A percentile compares a stretch with the other conserved stretches of the same genome.
These are phyloP conservation scores for Erpobdella octoculata DNA, from an alignment of 2,888 invertebrate species.

Conservation along the genomic window DNA sequence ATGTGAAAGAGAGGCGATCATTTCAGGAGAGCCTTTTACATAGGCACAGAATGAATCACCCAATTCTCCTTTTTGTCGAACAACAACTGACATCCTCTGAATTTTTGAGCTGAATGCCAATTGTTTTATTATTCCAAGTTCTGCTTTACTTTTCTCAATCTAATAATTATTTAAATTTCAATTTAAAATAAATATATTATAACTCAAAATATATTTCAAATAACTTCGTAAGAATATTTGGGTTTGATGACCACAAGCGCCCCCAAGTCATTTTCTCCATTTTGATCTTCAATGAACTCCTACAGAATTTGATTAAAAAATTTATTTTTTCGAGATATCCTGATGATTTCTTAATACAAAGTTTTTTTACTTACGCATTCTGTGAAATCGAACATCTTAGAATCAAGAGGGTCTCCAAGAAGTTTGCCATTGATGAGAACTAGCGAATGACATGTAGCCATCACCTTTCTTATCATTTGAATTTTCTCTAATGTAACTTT, in stretches of 20 bases:
- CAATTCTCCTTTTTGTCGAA: conserved; percentile 35
- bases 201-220: too few relatives aligned
- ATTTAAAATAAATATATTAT: too few relatives aligned
- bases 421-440: conserved; percentile 51
- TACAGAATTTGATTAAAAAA: neutral
- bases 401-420: conserved; percentile 55
- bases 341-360: too few relatives aligned
- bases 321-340: neutral
- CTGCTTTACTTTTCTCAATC: conserved; percentile 32
- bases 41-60: conserved; percentile 65
- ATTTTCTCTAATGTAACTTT: too few relatives aligned
- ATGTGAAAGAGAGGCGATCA: conserved; percentile 69
- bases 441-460: conserved; percentile 56
- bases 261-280: neutral
- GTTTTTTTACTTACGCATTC: conserved; percentile 52
- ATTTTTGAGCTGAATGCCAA: conserved; percentile 76
- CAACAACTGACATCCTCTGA: conserved; percentile 81
- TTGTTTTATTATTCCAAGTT: conserved; percentile 71
- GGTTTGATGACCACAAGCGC: neutral
- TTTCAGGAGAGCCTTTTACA: conserved; percentile 84
- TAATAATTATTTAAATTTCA: too few relatives aligned
- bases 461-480: conserved; percentile 41
- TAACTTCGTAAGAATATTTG: neutral
- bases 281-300: neutral
- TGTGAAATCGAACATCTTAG: conserved; percentile 54